These are phyloP conservation scores for Silurus glanis DNA, from an alignment of 2,113 vertebrate species.

Conservation along the genomic window DNA sequence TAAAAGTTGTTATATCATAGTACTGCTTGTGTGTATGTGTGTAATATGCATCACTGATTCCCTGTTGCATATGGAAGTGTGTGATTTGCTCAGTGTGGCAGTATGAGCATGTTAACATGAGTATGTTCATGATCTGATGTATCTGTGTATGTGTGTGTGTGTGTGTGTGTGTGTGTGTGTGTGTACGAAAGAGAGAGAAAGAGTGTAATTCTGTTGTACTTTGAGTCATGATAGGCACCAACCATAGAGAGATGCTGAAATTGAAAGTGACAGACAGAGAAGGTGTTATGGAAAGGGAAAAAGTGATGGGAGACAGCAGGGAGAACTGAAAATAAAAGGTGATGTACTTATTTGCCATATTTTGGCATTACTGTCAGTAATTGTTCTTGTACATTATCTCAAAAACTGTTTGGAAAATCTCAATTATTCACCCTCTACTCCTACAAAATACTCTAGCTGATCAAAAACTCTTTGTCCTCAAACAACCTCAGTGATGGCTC, in stretches of 20 bases:
- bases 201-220: slow-evolving; percentile 25
- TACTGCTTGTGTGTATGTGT: not conserved
- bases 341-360: not conserved
- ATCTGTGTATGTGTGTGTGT: slow-evolving; percentile 16
- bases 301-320: not conserved
- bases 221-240: slow-evolving; percentile 21
- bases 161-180: not conserved
- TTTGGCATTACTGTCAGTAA: not conserved
- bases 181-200: not conserved
- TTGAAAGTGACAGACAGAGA: not conserved
- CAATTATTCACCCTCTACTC: not conserved
- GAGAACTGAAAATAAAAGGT: not conserved
- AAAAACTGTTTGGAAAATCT: not conserved
- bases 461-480: slow-evolving; percentile 16
- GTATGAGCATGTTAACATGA: slow-evolving; percentile 21
- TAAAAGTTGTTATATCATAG: not conserved
- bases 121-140: slow-evolving; percentile 39
- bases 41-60: not conserved
- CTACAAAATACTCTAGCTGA: not conserved
- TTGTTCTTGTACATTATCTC: not conserved
- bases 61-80: not conserved
- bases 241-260: not conserved
- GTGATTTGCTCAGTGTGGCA: slow-evolving; percentile 12
- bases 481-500: not conserved
- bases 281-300: not conserved